phyloP scores from a whole-genome alignment of 2,797 vertebrate species.

The Trachurus trachurus region DNA sequence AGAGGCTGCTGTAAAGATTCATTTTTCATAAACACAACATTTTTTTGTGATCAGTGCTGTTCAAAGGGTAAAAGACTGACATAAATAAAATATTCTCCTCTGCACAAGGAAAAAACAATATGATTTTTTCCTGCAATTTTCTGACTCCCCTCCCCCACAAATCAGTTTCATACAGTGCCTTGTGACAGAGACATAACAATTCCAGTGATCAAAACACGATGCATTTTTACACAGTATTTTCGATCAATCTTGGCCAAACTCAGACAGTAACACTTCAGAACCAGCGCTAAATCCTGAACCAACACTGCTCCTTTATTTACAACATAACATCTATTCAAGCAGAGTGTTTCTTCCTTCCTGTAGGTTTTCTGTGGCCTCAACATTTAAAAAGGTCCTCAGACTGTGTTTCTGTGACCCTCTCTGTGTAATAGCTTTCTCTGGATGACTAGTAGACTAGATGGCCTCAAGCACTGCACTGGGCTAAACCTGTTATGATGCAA shows the following conservation, averaged over 20 bases:
- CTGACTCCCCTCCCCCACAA: background rate
- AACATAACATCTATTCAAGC: conserved; percentile 16
- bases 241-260: background rate
- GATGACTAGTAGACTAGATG: conserved; percentile 49
- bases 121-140: background rate
- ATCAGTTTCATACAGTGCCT: background rate
- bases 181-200: background rate
- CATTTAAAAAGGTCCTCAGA: conserved; percentile 57
- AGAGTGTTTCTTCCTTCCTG: conserved; percentile 30
- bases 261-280: background rate
- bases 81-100: background rate
- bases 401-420: conserved; percentile 55
- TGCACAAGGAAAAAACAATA: background rate
- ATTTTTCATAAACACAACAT: background rate
- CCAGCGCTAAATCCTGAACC: background rate
- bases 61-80: background rate
- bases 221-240: background rate
- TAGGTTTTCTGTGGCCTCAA: conserved; percentile 14
- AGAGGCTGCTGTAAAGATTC: background rate
- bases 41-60: background rate
- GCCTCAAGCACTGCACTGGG: conserved; percentile 48
- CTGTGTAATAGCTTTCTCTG: conserved; percentile 67
- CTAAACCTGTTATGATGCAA: conserved; percentile 69
- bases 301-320: conserved; percentile 18
- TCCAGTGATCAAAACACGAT: background rate